phyloP scores from a whole-genome alignment of 2,797 vertebrate species.

The Hydrophis major region DNA sequence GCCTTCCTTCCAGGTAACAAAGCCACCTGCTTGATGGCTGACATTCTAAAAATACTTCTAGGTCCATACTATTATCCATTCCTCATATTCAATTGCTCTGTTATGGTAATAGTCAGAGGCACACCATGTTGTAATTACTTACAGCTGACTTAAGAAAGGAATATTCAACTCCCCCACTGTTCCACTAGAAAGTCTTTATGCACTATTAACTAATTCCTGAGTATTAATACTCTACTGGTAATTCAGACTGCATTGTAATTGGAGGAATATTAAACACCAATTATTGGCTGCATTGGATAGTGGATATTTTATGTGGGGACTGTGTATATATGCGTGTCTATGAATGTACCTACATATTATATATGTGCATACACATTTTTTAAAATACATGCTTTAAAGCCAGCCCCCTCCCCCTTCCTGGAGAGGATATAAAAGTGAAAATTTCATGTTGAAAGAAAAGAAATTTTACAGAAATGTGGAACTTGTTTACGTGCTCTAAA shows the following conservation, averaged over 20 bases:
- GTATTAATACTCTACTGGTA: conserved; percentile 99
- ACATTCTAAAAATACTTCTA: conserved; percentile 90
- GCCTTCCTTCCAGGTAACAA: conserved; percentile 68
- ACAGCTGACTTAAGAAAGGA: conserved; percentile 99
- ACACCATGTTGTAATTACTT: conserved; percentile 99
- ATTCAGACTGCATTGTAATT: conserved; percentile 83
- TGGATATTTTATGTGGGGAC: conserved; percentile 70
- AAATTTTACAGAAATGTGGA: conserved; percentile 52
- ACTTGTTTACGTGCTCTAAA: neutral
- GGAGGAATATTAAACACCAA: conserved; percentile 82
- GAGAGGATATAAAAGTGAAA: conserved; percentile 53
- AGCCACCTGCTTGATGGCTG: conserved; percentile 82
- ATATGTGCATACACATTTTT: neutral
- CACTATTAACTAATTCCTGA: conserved; percentile 99
- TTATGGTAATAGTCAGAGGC: conserved; percentile 99
- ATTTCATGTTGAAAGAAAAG: conserved; percentile 3
- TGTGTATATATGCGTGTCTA: neutral
- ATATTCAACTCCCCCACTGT: conserved; percentile 94
- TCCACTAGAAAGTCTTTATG: conserved; percentile 97
- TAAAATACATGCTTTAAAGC: neutral
- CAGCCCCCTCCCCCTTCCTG: neutral
- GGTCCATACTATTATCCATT: conserved; percentile 98
- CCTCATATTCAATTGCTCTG: conserved; percentile 99
- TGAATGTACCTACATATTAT: neutral
- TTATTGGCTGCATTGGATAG: conserved; percentile 83